phyloP scores from a whole-genome alignment of 2,113 vertebrate genomes.

The Brienomyrus longianalis region DNA sequence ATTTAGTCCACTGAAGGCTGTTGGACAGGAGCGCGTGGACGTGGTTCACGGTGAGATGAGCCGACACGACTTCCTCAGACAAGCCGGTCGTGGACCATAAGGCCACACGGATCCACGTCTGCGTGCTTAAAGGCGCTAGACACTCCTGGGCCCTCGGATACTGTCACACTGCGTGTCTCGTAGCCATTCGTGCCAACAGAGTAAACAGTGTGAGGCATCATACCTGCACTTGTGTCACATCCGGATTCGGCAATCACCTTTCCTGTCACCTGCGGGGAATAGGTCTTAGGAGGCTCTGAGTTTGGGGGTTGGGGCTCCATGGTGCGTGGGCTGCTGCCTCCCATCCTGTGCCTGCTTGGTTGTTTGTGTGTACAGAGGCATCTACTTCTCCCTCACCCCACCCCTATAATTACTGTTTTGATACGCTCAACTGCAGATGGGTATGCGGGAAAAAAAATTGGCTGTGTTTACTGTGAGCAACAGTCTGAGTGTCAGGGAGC shows the following conservation, averaged over 20 bases:
- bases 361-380: slow-evolving; percentile 29
- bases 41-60: neutral
- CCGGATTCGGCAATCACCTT: neutral
- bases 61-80: neutral
- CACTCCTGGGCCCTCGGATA: neutral
- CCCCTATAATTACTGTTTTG: slow-evolving; percentile 27
- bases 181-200: neutral
- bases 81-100: neutral
- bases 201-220: neutral
- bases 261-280: neutral
- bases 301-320: neutral
- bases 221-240: neutral
- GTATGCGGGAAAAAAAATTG: slow-evolving; percentile 38
- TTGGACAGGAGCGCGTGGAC: neutral
- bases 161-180: neutral
- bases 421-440: slow-evolving; percentile 35
- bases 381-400: slow-evolving; percentile 40
- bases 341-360: neutral
- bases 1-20: slow-evolving; percentile 21
- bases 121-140: neutral
- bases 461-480: slow-evolving; percentile 17
- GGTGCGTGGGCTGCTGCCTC: neutral
- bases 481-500: neutral
- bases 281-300: neutral
- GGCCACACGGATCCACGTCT: neutral